Conservation (phyloP, 2,888 invertebrate species). For the Hemicrepidius hirtus region DNA sequence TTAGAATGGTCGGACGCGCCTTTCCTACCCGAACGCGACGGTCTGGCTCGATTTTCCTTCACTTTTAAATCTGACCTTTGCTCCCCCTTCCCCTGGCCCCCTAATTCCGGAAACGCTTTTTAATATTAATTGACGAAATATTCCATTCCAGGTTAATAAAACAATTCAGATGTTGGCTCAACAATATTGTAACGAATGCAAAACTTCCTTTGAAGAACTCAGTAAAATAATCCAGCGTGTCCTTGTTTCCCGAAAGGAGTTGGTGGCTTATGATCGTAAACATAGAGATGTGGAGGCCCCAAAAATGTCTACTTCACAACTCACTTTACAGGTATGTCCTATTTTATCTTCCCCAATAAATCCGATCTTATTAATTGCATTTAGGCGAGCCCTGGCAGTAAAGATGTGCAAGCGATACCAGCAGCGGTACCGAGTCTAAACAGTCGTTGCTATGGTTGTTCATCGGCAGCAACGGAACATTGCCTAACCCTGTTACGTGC, state of each 20-base stretch:
- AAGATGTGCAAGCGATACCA: background rate
- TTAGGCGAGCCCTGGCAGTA: too few species aligned
- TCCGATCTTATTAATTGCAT: too few species aligned
- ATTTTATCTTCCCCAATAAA: too few species aligned
- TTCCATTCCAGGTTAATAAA: constrained; percentile 83
- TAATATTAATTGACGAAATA: too few species aligned
- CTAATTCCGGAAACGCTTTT: too few species aligned
- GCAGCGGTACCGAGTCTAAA: constrained; percentile 63
- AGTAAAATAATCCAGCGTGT: constrained; percentile 93
- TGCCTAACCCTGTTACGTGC: constrained; percentile 93
- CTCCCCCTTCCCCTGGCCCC: too few species aligned
- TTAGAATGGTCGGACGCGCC: too few species aligned
- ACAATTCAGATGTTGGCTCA: constrained; percentile 96
- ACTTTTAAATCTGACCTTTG: too few species aligned
- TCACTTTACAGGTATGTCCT: constrained; percentile 45
- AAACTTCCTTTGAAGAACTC: constrained; percentile 95
- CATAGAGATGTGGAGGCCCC: constrained; percentile 79
- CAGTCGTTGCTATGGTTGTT: constrained; percentile 90
- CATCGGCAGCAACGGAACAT: constrained; percentile 93
- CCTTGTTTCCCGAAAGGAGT: constrained; percentile 90
- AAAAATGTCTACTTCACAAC: constrained; percentile 34
- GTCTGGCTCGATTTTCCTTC: too few species aligned
- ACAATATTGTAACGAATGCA: constrained; percentile 96
- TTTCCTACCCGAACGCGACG: too few species aligned
- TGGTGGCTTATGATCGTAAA: constrained; percentile 92